Base-by-base conservation (phyloP, 2,797 vertebrate species). In the Cygnus olor region DNA sequence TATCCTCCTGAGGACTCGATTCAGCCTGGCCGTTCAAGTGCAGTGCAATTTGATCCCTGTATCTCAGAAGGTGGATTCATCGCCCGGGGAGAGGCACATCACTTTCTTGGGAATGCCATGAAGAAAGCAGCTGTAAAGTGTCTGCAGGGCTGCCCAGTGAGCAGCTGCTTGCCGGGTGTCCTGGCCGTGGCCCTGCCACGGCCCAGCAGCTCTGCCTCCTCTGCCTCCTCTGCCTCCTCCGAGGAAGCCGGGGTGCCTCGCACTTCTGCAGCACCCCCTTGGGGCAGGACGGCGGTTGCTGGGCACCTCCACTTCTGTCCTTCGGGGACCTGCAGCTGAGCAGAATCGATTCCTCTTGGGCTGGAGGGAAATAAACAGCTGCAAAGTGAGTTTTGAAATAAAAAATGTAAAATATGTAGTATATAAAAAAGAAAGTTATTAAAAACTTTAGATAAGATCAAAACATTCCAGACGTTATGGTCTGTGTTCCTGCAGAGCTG, bases 381-480 rank as follows among this genome's bases (percentile, higher is more conserved):
- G 84, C 85, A 51, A 93, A 96, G 73, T 89, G 90, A 95, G 87
- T 93, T 92, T 93, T 94, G 90, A 85, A 93, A 92, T 92, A 82
- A 97, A 94, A 95, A 92, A 96, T 93, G 88, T 92, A 88, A 96
- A 95, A 94, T 95, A 96, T 93, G 90, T 85, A 45, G 85, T 73
- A 73, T 86, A 86, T 88, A 84, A 95, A 96, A 96, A 88, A 83
- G 88, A 93, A 94, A 86, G 96, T 95, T 96, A 95, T 93, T 93
- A 95, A 94, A 92, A 96, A 89, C 84, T 88, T 79, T 24, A 96
- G 96, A 97, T 96, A 96, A 94, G 92, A 96, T 95, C 92, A 89
- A 97, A 95, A 95, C 93, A 94, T 95, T 96, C 90, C 86, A 95
- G 92, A 84, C 82, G 3, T 94, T 89, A 90, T 34, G 79, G 65